Conservation (phyloP, 2,797 vertebrate genomes). For the Esox lucius region DNA sequence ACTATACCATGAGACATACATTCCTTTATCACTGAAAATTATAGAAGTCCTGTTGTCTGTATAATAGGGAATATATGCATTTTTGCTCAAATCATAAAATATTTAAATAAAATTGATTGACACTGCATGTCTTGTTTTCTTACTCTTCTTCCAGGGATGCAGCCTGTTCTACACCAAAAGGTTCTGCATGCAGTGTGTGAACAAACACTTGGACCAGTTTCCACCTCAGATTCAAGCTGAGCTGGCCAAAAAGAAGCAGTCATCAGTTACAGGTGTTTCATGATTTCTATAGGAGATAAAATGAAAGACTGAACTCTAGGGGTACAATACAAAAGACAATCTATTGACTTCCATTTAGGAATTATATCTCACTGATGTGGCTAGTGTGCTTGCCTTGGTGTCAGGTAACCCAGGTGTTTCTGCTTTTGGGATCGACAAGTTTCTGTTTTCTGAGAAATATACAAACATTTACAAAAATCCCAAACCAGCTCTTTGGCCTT, state of each 20-base stretch:
- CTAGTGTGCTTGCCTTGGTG: background rate
- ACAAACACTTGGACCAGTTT: constrained; percentile 80
- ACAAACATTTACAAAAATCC: no score
- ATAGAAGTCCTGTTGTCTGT: no score
- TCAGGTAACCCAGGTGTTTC: background rate
- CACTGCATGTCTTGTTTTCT: background rate
- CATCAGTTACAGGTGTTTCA: constrained; percentile 48
- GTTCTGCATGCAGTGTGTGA: constrained; percentile 85
- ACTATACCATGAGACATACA: no score
- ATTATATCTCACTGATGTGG: background rate
- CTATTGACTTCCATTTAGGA: background rate
- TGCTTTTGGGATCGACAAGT: background rate
- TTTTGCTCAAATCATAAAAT: no score
- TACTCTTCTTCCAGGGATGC: constrained; percentile 77
- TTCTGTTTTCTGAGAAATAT: background rate
- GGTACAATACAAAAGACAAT: background rate
- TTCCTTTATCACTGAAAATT: no score
- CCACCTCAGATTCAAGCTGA: constrained; percentile 83
- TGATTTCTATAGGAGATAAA: constrained; percentile 26
- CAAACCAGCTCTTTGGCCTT: no score
- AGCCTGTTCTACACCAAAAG: constrained; percentile 89
- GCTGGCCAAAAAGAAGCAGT: constrained; percentile 75
- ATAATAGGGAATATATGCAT: no score
- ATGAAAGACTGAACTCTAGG: background rate
- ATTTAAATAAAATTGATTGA: no score